A percentile compares a stretch with the other conserved stretches of the same genome.
phyloP scores from a whole-genome alignment of 2,888 invertebrate species.

The Falcaria lacertinaria region DNA sequence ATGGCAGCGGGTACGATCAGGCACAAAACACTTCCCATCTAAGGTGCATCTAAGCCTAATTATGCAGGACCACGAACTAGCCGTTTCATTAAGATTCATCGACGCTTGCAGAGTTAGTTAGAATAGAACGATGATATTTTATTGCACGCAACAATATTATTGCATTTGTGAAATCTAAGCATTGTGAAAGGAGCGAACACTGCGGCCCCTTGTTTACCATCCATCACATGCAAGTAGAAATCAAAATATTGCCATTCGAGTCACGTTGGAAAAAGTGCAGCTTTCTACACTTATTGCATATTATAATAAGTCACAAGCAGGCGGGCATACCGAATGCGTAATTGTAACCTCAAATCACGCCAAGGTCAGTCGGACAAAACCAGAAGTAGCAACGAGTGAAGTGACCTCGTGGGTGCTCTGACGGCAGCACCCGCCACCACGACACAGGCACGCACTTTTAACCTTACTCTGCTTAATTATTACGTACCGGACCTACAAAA shows the following conservation, averaged over 20 bases:
- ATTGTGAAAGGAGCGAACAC: constrained; percentile 34
- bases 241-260: constrained; percentile 39
- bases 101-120: constrained; percentile 18
- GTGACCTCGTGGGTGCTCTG: constrained; percentile 43
- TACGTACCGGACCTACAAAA: constrained; percentile 11
- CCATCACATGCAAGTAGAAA: constrained; percentile 32
- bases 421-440: constrained; percentile 10
- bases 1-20: constrained; percentile 18
- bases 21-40: constrained; percentile 8
- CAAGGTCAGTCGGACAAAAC: constrained; percentile 64
- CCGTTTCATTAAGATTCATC: constrained; percentile 14
- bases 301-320: constrained; percentile 35
- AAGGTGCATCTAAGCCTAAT: constrained; percentile 9
- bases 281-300: constrained; percentile 60
- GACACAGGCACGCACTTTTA: constrained; percentile 25
- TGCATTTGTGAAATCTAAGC: constrained; percentile 27
- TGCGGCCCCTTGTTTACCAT: constrained; percentile 24
- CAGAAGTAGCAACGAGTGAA: constrained; percentile 60
- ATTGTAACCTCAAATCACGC: constrained; percentile 59
- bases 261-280: constrained; percentile 63
- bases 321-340: constrained; percentile 49
- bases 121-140: constrained; percentile 20
- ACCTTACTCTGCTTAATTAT: constrained; percentile 13
- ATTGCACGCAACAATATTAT: constrained; percentile 21
- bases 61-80: constrained; percentile 32